Evolutionary conservation across 2,888 invertebrate species (phyloP).

Genomic region (Phasia obesa): DNA sequence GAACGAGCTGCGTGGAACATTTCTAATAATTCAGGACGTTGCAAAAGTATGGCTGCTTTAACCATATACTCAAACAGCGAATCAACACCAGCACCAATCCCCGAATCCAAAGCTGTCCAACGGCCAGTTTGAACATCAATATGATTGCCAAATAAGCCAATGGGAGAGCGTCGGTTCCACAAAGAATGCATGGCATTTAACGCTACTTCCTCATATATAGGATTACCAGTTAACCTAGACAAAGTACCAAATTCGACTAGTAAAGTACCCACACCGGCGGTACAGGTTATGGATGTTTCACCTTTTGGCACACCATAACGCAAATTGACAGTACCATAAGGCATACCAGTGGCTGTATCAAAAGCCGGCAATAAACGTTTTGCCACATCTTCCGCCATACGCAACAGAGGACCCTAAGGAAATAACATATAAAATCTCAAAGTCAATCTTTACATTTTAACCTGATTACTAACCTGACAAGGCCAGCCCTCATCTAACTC

Average conservation of each 20-base stretch:
- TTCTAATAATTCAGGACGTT: constrained; percentile 94
- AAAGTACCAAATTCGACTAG: constrained; percentile 98
- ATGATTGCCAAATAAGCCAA: constrained; percentile 97
- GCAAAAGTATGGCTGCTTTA: constrained; percentile 95
- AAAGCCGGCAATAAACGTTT: constrained; percentile 94
- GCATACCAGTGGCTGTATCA: constrained; percentile 96
- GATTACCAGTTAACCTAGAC: constrained; percentile 95
- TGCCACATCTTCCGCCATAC: constrained; percentile 97
- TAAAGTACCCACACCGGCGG: constrained; percentile 98
- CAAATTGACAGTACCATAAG: constrained; percentile 98
- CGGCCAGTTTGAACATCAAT: constrained; percentile 96
- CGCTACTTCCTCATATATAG: constrained; percentile 97
- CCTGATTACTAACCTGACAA: constrained; percentile 84
- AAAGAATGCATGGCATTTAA: constrained; percentile 94
- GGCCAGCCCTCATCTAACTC: constrained; percentile 97
- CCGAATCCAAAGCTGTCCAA: constrained; percentile 99
- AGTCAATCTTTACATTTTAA: neutral
- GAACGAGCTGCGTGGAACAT: constrained; percentile 92
- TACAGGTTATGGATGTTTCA: constrained; percentile 98
- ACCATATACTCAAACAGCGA: constrained; percentile 99
- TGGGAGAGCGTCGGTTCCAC: constrained; percentile 92
- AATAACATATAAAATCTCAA: no score
- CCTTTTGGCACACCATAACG: constrained; percentile 94
- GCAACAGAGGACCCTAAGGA: constrained; percentile 91
- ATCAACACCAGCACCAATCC: constrained; percentile 97